Evolutionary conservation across 2,797 vertebrate genomes (phyloP), one percentile per base, ranked within the genome.

Genomic region (Galagoides demidoff): DNA sequence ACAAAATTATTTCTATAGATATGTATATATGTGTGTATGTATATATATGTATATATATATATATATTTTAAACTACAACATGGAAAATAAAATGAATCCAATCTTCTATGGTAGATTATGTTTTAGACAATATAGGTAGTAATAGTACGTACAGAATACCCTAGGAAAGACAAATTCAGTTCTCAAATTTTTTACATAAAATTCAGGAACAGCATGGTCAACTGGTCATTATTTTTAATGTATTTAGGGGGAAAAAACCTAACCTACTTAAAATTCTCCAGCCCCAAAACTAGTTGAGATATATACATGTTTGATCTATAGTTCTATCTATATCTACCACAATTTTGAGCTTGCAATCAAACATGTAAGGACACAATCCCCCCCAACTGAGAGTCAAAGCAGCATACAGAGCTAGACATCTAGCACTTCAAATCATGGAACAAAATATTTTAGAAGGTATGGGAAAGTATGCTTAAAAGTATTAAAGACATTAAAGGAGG

Each of bases 161-260:
- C 20, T 76, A n/a, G 52, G 68, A 87, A 83, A 95, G 64, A 79
- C n/a, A 87, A 89, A 78, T 39, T 85, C 7, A 5, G 2, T 59
- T 34, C 77, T 95, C 37, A 66, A 45, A 89, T 89, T 37, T 85
- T 79, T 93, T 13, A 92, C n/a, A 89, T 16, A 96, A 97, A 95
- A 92, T 73, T 68, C 57, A 73, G 3, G 9, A 94, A 55, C 23
- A 87, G 61, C 25, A 2, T 89, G 22, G n/a, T 59, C 86, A 95
- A 71, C 17, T n/a, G 34, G 37, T 91, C 45, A 94, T 92, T 95
- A 27, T 94, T 95, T 82, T 34, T 89, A 92, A 68, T 52, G 1
- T 89, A 63, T 19, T 76, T 81, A 76, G 59, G 49, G 49, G 49
- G 57, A 59, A 92, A 88, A 85, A 57, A 27, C 23, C 55, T 68